A percentile compares a stretch with the other conserved stretches of the same genome.
Evolutionary conservation across 2,888 invertebrate genomes (phyloP).

Genomic region (Cryptus viduatorius): DNA sequence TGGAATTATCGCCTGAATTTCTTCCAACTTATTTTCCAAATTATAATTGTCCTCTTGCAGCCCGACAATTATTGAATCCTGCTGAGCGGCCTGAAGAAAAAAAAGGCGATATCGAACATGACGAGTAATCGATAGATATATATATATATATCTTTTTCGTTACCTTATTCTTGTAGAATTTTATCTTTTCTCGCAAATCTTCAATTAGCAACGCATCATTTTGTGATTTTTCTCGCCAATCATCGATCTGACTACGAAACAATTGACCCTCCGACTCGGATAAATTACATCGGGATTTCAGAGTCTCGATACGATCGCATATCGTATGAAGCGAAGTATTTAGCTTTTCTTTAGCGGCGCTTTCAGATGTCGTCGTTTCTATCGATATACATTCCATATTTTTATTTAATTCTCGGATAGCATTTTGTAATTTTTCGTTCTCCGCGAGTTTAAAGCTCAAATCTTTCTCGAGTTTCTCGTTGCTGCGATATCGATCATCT

Average conservation of each 20-base stretch:
- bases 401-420: conserved; percentile 57
- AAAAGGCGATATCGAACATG: not conserved
- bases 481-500: conserved; percentile 65
- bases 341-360: conserved; percentile 39
- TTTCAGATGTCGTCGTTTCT: conserved; percentile 25
- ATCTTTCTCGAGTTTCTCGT: conserved; percentile 68
- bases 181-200: conserved; percentile 51
- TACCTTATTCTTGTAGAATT: conserved; percentile 57
- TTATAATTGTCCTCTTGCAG: conserved; percentile 40
- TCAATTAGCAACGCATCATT: conserved; percentile 55
- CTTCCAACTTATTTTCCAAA: conserved; percentile 65
- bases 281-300: conserved; percentile 27
- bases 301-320: conserved; percentile 42
- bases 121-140: not conserved
- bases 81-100: conserved; percentile 20
- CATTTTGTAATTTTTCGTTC: conserved; percentile 69
- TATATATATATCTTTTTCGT: not conserved
- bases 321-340: conserved; percentile 52
- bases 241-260: conserved; percentile 41
- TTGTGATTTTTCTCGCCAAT: conserved; percentile 51
- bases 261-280: conserved; percentile 14
- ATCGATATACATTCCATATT: conserved; percentile 64
- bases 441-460: conserved; percentile 67
- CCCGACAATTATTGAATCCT: conserved; percentile 29
- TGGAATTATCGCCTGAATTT: conserved; percentile 59